These are phyloP conservation scores for Leptothorax acervorum DNA, from an alignment of 2,888 invertebrate species.

Conservation along the genomic window DNA sequence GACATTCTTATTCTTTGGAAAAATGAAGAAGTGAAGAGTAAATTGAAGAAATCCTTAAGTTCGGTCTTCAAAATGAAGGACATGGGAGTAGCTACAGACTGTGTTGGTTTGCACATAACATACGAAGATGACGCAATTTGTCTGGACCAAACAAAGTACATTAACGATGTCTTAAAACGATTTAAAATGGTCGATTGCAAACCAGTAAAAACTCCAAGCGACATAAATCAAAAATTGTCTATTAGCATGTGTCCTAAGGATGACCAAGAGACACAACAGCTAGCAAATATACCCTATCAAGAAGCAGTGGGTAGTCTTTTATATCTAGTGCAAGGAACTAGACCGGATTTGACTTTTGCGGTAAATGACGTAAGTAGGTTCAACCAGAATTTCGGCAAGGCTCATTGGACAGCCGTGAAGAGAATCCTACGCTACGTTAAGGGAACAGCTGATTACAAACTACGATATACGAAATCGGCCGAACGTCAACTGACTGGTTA, in stretches of 20 bases:
- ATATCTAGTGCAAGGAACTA: neutral
- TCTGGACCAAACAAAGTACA: too few species aligned
- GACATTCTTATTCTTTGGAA: too few species aligned
- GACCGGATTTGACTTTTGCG: neutral
- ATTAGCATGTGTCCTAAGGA: neutral
- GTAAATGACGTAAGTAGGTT: neutral
- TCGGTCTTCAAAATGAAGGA: too few species aligned
- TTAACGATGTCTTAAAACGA: too few species aligned
- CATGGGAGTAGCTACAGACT: too few species aligned
- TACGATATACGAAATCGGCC: neutral
- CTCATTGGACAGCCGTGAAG: neutral
- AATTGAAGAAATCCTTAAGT: too few species aligned
- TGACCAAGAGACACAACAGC: neutral
- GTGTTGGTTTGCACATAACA: too few species aligned
- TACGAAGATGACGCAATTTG: too few species aligned
- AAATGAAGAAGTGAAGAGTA: too few species aligned
- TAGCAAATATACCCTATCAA: neutral
- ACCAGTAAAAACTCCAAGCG: neutral
- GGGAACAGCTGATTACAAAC: neutral
- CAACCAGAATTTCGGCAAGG: neutral
- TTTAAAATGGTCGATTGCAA: neutral
- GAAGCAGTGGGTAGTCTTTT: neutral
- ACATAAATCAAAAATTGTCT: neutral
- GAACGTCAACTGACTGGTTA: neutral
- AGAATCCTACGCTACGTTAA: neutral